Evolutionary conservation across 1,140 invertebrate genomes (phyloP), one percentile per base, ranked within the genome.

Genomic region (Pseudomyrmex cubaensis): DNA sequence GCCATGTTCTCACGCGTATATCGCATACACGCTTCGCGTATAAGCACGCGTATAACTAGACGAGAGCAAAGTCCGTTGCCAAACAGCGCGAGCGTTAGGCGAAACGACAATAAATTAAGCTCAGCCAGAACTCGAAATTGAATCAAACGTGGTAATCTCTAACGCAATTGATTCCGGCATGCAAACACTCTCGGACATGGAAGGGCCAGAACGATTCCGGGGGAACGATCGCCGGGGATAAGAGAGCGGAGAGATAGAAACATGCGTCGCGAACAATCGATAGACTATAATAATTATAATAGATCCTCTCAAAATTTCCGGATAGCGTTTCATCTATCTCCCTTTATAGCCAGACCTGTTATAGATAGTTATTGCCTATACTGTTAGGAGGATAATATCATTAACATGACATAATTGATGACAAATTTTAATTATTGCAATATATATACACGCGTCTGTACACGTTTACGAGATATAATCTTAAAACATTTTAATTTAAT

Each of bases 101-200:
- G 63, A 73, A 85, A 85, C 83, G 85, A 88, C 90, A 89, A 92
- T 92, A 92, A 91, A 92, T 92, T 91, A 91, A 87, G 83, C 90
- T 91, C 82, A 89, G 73, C 64, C 69, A 85, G 83, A 89, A 90
- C 84, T 90, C 66, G 80, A 85, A 91, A 92, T 92, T 89, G 89
- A 91, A 92, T 92, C 89, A 90, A 91, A 92, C 85, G 86, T 69
- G 83, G 80, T 91, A 91, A 91, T 91, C 90, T 91, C 85, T 77
- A 89, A 88, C 66, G 85, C 87, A 87, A 89, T 89, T 90, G 88
- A 91, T 91, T 87, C 82, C 64, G 83, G 59, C 76, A 72, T 75
- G 67, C 85, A 86, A 90, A 89, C 89, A 87, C 89, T 73, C 74
- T 73, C 75, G 66, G 69, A 83, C 82, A 82, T 62, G 64, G n/a